Evolutionary conservation across 2,888 invertebrate species (phyloP).

Genomic region (Ctenicera cuprea): DNA sequence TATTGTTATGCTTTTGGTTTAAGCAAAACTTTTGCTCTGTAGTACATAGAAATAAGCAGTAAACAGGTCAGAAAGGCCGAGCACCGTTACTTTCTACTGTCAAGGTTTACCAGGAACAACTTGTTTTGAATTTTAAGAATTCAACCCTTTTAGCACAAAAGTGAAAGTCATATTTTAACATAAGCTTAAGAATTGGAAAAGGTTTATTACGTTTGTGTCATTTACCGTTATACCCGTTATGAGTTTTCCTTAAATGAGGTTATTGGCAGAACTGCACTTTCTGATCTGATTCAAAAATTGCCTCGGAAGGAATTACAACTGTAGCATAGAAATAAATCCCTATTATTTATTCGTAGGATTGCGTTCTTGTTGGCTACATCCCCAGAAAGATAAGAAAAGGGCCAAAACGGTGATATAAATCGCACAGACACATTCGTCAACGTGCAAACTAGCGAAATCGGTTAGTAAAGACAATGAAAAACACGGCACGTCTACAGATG

Average conservation of each 20-base stretch:
- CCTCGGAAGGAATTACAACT: no score
- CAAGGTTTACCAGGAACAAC: not conserved
- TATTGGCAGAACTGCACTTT: not conserved
- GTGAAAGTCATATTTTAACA: conserved; percentile 48
- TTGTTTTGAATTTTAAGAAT: conserved; percentile 7
- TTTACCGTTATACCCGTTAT: conserved; percentile 32
- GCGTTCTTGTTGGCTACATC: no score
- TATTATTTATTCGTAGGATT: no score
- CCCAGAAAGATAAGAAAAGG: not conserved
- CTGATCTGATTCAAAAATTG: not conserved
- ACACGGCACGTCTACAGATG: conserved; percentile 55
- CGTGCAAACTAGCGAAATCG: conserved; percentile 42
- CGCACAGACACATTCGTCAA: conserved; percentile 41
- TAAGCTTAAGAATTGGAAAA: not conserved
- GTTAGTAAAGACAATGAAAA: conserved; percentile 40
- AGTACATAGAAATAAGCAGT: not conserved
- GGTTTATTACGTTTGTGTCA: conserved; percentile 37
- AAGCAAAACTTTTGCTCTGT: no score
- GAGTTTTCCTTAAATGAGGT: not conserved
- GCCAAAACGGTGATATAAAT: not conserved
- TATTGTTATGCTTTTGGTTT: no score
- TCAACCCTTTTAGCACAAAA: conserved; percentile 45
- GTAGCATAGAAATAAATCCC: no score
- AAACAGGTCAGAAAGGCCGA: not conserved
- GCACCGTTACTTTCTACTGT: conserved; percentile 16